A percentile compares a stretch with the other conserved stretches of the same genome.
phyloP scores from a whole-genome alignment of 2,797 vertebrate genomes.

The Brachyrhaphis roseni region DNA sequence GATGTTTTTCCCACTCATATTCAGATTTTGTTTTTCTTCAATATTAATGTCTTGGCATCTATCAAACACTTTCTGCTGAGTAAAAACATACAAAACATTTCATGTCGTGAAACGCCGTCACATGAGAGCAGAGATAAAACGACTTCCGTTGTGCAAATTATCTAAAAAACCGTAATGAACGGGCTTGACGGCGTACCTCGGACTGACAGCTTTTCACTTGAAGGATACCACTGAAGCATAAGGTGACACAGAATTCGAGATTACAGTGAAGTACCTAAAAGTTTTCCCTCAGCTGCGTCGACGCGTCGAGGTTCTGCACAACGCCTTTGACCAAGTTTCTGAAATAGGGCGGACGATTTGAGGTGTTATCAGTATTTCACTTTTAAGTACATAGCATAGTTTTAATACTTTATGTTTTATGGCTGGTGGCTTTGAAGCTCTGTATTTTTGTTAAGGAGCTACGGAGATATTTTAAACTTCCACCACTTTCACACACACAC shows the following conservation, averaged over 20 bases:
- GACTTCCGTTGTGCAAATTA: not conserved
- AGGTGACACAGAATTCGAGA: constrained; percentile 42
- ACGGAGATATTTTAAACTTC: constrained; percentile 22
- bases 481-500: constrained; percentile 23
- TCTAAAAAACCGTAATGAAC: not conserved
- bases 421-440: constrained; percentile 21
- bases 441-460: constrained; percentile 33
- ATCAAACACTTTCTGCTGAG: not conserved
- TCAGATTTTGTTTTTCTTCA: not conserved
- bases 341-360: constrained; percentile 22
- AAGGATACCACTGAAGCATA: not conserved
- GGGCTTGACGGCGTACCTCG: not conserved
- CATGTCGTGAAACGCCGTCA: not conserved
- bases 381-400: constrained; percentile 37
- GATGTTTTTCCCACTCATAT: not conserved
- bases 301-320: constrained; percentile 13
- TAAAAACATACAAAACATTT: constrained; percentile 1
- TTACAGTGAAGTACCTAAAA: constrained; percentile 31
- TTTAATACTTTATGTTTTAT: constrained; percentile 62
- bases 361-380: constrained; percentile 48
- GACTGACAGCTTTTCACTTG: not conserved
- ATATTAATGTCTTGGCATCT: not conserved
- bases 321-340: constrained; percentile 47
- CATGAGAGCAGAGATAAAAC: not conserved
- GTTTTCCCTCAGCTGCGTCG: constrained; percentile 40